Conservation (phyloP, 2,113 vertebrate genomes). For the Stegostoma tigrinum region DNA sequence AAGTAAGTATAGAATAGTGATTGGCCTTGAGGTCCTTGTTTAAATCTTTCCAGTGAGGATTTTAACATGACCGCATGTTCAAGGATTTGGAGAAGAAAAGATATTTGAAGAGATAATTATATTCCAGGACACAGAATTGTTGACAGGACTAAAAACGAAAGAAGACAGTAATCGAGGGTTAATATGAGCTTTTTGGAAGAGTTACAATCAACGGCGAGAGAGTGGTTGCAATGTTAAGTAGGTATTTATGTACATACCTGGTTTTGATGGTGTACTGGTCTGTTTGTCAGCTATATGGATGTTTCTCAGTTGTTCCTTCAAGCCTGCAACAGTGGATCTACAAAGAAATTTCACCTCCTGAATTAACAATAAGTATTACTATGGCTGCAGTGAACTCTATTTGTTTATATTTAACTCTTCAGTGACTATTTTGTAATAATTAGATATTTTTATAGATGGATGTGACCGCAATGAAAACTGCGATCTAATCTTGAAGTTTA, state of each 20-base stretch:
- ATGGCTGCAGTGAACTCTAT: neutral
- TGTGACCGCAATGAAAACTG: neutral
- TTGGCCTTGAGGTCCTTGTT: neutral
- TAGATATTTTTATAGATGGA: neutral
- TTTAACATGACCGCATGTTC: neutral
- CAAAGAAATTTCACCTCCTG: slow-evolving; percentile 30
- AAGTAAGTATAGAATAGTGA: neutral
- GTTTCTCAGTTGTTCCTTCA: slow-evolving; percentile 60
- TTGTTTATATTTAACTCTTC: neutral
- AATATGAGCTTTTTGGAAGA: neutral
- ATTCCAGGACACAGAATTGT: neutral
- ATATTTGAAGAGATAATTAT: neutral
- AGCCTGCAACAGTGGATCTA: slow-evolving; percentile 54
- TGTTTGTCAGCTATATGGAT: slow-evolving; percentile 46
- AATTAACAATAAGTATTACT: neutral
- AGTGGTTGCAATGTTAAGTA: neutral
- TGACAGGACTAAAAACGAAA: neutral
- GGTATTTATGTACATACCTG: neutral
- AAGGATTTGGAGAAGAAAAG: neutral
- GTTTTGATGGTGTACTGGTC: slow-evolving; percentile 12
- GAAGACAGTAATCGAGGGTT: neutral
- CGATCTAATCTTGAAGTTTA: neutral
- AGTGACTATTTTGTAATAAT: neutral
- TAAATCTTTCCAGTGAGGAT: neutral
- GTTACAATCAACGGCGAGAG: neutral